Evolutionary conservation across 1,140 invertebrate genomes (phyloP).

Genomic region (Drosophila parabipectinata): DNA sequence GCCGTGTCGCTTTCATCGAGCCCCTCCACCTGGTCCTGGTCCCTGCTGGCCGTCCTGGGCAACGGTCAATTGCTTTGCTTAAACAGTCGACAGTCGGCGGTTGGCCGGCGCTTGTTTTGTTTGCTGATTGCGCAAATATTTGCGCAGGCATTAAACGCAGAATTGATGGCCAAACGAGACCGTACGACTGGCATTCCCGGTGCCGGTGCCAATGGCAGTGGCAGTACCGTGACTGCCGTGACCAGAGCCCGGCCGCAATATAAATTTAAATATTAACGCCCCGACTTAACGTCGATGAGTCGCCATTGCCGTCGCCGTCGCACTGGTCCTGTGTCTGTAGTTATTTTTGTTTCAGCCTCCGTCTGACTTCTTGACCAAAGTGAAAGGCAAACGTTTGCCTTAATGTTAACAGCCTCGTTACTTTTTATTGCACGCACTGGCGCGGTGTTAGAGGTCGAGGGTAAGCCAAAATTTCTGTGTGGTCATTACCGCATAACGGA

Average conservation of each 20-base stretch:
- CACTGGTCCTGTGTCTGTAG: constrained; percentile 45
- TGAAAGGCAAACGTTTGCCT: constrained; percentile 68
- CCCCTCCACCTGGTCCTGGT: constrained; percentile 9
- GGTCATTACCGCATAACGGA: constrained; percentile 63
- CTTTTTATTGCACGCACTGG: constrained; percentile 77
- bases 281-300: constrained; percentile 66
- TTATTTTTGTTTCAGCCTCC: constrained; percentile 69
- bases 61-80: constrained; percentile 78
- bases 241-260: constrained; percentile 60
- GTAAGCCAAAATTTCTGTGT: constrained; percentile 52
- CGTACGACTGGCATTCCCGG: constrained; percentile 1
- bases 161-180: constrained; percentile 64
- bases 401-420: constrained; percentile 81
- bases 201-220: constrained; percentile 3
- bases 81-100: constrained; percentile 62
- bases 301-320: constrained; percentile 14
- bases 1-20: constrained; percentile 42
- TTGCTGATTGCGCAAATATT: constrained; percentile 83
- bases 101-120: constrained; percentile 72
- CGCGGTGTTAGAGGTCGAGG: constrained; percentile 41
- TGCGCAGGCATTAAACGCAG: constrained; percentile 77
- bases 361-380: constrained; percentile 72
- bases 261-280: constrained; percentile 81
- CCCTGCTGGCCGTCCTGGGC: constrained; percentile 38
- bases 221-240: constrained; percentile 5